Evolutionary conservation across 2,113 vertebrate genomes (phyloP), one percentile per base, ranked within the genome.

Genomic region (Burhinus oedicnemus): DNA sequence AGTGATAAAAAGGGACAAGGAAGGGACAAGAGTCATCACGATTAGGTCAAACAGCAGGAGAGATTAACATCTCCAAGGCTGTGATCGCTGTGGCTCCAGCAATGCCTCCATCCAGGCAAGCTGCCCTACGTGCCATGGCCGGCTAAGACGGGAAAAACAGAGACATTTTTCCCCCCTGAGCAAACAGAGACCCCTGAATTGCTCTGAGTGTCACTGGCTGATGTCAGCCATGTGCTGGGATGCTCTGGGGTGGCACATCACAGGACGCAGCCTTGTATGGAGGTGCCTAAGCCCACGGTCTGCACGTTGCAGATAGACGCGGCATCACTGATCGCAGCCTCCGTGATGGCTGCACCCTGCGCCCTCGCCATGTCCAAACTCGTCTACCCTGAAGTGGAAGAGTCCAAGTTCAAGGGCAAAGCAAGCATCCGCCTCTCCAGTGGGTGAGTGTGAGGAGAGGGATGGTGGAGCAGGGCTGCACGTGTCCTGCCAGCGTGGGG

Each of bases 301-400:
- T 90, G 76, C 38, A 4, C 2, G 0, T 70, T 92, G 29, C 98
- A 99, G 99, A 99, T 99, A 5, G 99, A 99, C 8, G 97, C 99
- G 0, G 96, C 99, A 3, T 98, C 98, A 3, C 85, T 99, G 95
- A 99, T 99, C 0, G 98, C 99, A 5, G 99, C 99, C 20, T 99
- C 99, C 0, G 99, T 99, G 55, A 99, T 99, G 99, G 99, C 99
- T 6, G 99, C 99, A 0, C 99, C 99, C 1, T 99, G 99, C 2
- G 99, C 99, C 17, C 83, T 99, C 27, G 99, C 99, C 34, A 98
- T 99, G 34, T 98, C 99, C 79, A 99, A 99, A 91, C 98, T 99
- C 3, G 97, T 99, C 85, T 99, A 99, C 93, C 99, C 99, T 0
- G 99, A 99, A 96, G 98, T 98, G 49, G 99, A 99, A 89, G 97